Evolutionary conservation across 2,113 vertebrate genomes (phyloP).

Genomic region (Anas platyrhynchos): DNA sequence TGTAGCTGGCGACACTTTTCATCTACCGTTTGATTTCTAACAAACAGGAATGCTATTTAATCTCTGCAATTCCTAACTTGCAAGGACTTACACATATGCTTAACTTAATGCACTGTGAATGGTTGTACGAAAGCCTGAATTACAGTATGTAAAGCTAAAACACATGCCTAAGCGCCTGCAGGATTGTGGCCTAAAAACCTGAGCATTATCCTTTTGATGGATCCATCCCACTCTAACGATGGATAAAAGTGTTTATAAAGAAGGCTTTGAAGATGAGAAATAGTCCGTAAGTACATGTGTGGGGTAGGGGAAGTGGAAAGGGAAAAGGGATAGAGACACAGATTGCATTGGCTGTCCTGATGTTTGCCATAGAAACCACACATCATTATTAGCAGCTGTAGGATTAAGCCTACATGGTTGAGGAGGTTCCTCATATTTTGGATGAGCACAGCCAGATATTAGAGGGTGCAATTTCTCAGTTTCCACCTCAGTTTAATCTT

Average conservation of each 20-base stretch:
- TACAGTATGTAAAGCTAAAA: conserved; percentile 54
- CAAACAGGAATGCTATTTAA: conserved; percentile 44
- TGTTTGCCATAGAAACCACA: conserved; percentile 52
- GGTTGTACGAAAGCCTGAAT: conserved; percentile 35
- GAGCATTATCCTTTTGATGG: conserved; percentile 51
- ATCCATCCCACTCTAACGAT: neutral
- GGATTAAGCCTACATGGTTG: neutral
- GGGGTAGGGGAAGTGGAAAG: conserved; percentile 16
- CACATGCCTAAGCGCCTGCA: conserved; percentile 47
- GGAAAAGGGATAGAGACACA: neutral
- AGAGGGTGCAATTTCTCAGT: neutral
- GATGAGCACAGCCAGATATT: neutral
- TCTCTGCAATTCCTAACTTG: conserved; percentile 13
- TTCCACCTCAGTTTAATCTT: neutral
- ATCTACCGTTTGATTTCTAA: conserved; percentile 56
- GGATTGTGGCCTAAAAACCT: conserved; percentile 8
- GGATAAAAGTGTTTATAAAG: conserved; percentile 45
- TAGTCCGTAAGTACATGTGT: neutral
- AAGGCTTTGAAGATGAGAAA: conserved; percentile 59
- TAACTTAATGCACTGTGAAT: neutral
- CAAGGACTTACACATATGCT: conserved; percentile 27
- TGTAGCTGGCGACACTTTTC: neutral
- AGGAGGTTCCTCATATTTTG: neutral
- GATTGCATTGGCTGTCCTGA: neutral
- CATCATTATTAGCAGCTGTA: conserved; percentile 43